Percentiles rank a stretch among this genome's conserved stretches.
These are phyloP conservation scores for Hipparchia semele DNA, from an alignment of 2,888 invertebrate genomes.

Conservation along the genomic window DNA sequence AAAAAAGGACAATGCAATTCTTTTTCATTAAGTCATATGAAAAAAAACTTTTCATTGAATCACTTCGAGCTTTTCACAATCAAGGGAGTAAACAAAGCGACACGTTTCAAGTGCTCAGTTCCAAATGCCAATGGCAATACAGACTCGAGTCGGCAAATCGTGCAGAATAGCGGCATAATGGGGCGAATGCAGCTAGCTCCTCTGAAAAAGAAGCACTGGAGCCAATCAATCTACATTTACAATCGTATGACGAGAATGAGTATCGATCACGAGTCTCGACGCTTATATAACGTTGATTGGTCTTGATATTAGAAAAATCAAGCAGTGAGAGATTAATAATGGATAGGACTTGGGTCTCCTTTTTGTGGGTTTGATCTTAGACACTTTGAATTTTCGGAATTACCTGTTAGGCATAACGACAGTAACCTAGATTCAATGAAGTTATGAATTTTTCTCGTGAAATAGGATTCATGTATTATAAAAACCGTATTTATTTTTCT, in stretches of 20 bases:
- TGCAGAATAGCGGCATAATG: constrained; percentile 67
- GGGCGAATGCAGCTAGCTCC: constrained; percentile 55
- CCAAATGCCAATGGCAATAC: background rate
- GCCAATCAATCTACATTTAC: constrained; percentile 81
- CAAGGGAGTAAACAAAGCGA: constrained; percentile 10
- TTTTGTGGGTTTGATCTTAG: too few species aligned
- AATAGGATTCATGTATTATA: too few species aligned
- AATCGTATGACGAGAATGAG: constrained; percentile 66
- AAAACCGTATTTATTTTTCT: too few species aligned
- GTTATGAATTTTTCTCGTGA: too few species aligned
- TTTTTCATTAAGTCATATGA: too few species aligned
- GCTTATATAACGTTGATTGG: constrained; percentile 31
- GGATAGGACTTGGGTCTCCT: too few species aligned
- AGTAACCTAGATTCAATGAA: too few species aligned
- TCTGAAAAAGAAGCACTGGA: constrained; percentile 72
- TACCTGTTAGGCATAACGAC: too few species aligned
- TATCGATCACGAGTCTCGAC: constrained; percentile 57
- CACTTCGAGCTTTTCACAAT: background rate
- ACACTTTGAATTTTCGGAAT: too few species aligned
- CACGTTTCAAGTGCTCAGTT: constrained; percentile 1
- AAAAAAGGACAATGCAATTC: too few species aligned
- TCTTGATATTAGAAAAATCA: constrained; percentile 49
- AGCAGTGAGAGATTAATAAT: too few species aligned
- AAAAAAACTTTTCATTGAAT: background rate
- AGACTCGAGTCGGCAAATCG: constrained; percentile 56